These are phyloP conservation scores for Slavum lentiscoides DNA, from an alignment of 2,888 invertebrate genomes.

Conservation along the genomic window DNA sequence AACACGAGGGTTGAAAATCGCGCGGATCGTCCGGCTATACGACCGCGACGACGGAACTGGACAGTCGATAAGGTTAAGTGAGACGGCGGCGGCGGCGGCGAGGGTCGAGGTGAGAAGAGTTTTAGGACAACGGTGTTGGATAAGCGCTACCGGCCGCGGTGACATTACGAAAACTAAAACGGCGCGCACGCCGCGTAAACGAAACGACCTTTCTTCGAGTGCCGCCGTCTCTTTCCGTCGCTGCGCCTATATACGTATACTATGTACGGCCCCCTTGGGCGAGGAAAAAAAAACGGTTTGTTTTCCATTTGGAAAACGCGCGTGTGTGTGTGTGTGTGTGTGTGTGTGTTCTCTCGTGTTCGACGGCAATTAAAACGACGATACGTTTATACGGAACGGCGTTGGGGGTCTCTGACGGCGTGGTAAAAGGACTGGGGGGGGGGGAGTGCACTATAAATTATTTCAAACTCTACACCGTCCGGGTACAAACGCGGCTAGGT, in stretches of 20 bases:
- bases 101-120: neutral
- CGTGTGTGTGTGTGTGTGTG: too few species aligned
- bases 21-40: neutral
- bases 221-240: neutral
- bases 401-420: too few species aligned
- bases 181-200: neutral
- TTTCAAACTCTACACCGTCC: neutral
- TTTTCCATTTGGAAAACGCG: neutral
- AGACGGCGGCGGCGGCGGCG: neutral
- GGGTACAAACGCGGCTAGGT: neutral
- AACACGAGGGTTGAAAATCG: neutral
- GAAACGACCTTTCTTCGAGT: conserved; percentile 2
- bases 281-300: neutral
- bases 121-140: neutral
- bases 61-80: too few species aligned
- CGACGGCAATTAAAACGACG: conserved; percentile 17
- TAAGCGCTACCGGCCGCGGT: neutral
- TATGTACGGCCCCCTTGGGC: too few species aligned
- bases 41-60: too few species aligned
- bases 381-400: neutral
- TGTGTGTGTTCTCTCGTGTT: conserved; percentile 2
- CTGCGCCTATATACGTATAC: too few species aligned
- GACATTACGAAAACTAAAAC: conserved; percentile 15
- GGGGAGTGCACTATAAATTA: neutral
- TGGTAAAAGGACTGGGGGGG: too few species aligned